These are phyloP conservation scores for Cantharis rustica DNA, from an alignment of 2,888 invertebrate genomes.

Conservation along the genomic window DNA sequence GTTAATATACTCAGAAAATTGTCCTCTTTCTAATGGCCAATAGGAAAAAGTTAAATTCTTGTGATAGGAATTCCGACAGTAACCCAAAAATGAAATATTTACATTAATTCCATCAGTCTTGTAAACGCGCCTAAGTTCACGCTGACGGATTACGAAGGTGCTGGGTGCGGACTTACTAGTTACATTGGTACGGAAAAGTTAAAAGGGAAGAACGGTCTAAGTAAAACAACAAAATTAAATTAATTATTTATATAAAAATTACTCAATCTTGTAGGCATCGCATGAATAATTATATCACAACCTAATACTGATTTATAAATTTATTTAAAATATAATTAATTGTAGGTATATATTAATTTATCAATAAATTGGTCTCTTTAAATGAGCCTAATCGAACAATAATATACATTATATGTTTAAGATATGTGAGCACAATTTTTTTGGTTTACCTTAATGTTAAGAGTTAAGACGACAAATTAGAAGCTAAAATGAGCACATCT, in stretches of 20 bases:
- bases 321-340: neutral
- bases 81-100: too few relatives aligned
- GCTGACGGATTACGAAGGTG: too few relatives aligned
- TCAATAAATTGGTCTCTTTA: neutral
- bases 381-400: neutral
- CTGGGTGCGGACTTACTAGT: neutral
- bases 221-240: neutral
- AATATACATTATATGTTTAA: neutral
- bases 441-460: neutral
- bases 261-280: neutral
- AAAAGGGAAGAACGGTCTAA: neutral
- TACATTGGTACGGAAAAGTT: neutral
- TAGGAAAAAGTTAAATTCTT: too few relatives aligned
- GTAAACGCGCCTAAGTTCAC: too few relatives aligned
- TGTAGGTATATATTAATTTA: neutral
- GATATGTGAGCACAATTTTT: neutral
- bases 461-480: neutral
- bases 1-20: too few relatives aligned
- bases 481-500: neutral
- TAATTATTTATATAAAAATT: neutral
- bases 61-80: too few relatives aligned
- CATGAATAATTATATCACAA: neutral
- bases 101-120: too few relatives aligned
- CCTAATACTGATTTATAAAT: neutral
- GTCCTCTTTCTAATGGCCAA: too few relatives aligned